Base-by-base conservation (phyloP, 2,888 invertebrate species). In the Craniophora ligustri region DNA sequence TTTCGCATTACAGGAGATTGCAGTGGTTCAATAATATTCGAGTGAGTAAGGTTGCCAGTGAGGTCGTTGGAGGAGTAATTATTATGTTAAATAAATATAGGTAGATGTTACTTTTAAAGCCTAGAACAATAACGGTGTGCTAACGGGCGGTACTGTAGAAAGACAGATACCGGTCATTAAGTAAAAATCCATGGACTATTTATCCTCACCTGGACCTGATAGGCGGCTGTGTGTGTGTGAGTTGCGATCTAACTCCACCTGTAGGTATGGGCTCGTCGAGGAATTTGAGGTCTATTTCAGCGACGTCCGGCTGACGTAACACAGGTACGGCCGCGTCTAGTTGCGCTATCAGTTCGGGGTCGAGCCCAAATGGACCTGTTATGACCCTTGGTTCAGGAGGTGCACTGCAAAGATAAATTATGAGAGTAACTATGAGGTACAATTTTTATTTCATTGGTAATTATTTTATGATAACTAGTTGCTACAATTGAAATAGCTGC, bases 321-420 rank as follows among this genome's bases (percentile, higher is more conserved):
- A 78, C 89, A 14, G 85, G 91, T 68, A 79, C 88, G 30, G 78
- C 91, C 46, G 90, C 94, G 85, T 97, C 97, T 41, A 97, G 94
- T 70, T 95, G 94, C 21, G 95, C 95, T 69, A 97, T 94, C 58
- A 97, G 92, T 51, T 95, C 95, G 13, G 95, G 95, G 84, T 98
- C 97, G 39, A 98, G 91, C 0, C 96, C 95, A 86, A 97, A 98
- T 16, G 97, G 97, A 14, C 97, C 97, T 0, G 95, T 92, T 3
- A 95, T 83, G 36, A 94, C 89, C 18, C 87, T 84, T 8, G 92
- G 90, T 57, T 91, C 92, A 0, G 88, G 86, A 15, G 90, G 86
- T 35, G 85, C 85, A 13, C 94, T 94, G 75, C 2, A 35, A n/a
- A 13, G 49, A 57, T 5, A 32, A 11, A 18, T 23, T n/a, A n/a